These are phyloP conservation scores for Buceros bicornis DNA, from an alignment of 2,797 vertebrate species.

Conservation along the genomic window DNA sequence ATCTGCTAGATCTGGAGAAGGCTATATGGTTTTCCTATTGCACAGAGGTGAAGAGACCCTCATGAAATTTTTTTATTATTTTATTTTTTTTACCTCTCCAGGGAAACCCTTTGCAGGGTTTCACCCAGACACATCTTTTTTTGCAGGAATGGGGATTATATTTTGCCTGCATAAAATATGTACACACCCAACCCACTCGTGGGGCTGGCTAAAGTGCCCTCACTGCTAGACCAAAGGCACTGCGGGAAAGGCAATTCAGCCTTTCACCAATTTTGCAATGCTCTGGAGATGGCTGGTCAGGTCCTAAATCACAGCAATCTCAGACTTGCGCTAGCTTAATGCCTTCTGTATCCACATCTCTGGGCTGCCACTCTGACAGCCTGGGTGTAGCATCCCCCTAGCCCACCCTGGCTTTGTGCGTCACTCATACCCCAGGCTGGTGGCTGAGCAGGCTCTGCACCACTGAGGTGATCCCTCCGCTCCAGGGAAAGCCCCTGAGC, in stretches of 20 bases:
- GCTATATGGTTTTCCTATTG: conserved; percentile 2
- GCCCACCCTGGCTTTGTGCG: background rate
- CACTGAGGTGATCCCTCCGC: background rate
- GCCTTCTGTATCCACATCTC: background rate
- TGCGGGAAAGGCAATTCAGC: conserved; percentile 18
- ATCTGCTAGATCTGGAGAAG: background rate
- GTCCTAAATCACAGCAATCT: conserved; percentile 56
- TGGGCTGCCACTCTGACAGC: background rate
- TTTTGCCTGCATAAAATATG: conserved; percentile 63
- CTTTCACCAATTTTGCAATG: background rate
- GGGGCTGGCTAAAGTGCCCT: conserved; percentile 50
- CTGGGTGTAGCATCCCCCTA: background rate
- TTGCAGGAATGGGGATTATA: conserved; percentile 59
- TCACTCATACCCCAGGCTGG: background rate
- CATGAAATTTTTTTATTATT: background rate
- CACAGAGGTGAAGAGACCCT: conserved; percentile 24
- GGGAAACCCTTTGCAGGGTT: background rate
- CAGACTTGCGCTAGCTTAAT: conserved; percentile 34
- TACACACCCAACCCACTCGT: conserved; percentile 10
- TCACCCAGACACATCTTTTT: background rate
- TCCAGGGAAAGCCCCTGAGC: background rate
- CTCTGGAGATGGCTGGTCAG: conserved; percentile 48
- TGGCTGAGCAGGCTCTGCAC: conserved; percentile 55
- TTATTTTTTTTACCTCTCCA: conserved; percentile 25
- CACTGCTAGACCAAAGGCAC: conserved; percentile 59